phyloP scores from a whole-genome alignment of 2,888 invertebrate species.

The Axea sp. region DNA sequence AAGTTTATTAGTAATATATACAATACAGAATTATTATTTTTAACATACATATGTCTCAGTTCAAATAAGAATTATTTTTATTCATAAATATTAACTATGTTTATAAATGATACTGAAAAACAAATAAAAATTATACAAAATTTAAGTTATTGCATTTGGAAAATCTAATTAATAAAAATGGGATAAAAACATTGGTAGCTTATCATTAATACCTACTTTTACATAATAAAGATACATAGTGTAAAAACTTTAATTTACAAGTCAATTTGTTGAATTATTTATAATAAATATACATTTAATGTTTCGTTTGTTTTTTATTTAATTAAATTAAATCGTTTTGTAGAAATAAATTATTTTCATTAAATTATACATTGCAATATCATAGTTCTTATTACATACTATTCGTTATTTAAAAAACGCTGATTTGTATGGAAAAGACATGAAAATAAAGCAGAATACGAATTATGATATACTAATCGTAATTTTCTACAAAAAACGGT shows the following conservation, averaged over 20 bases:
- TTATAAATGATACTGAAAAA: no score
- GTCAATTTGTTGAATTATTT: conserved; percentile 22
- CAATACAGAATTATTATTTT: no score
- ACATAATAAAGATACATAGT: conserved; percentile 9
- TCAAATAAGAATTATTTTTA: no score
- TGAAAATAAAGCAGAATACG: conserved; percentile 14
- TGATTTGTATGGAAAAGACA: conserved; percentile 17
- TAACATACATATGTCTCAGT: no score
- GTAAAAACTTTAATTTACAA: conserved; percentile 35
- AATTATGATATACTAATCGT: conserved; percentile 15
- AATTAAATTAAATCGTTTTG: conserved; percentile 5
- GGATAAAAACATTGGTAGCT: no score
- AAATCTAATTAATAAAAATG: no score
- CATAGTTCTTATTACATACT: conserved; percentile 8
- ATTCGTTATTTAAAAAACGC: not conserved
- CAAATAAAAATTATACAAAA: no score
- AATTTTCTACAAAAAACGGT: conserved; percentile 35
- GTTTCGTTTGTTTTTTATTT: conserved; percentile 5
- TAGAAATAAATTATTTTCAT: conserved; percentile 5
- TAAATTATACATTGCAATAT: conserved; percentile 6
- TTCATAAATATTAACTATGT: no score
- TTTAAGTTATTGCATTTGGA: no score
- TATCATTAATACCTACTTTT: not conserved
- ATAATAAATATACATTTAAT: conserved; percentile 37
- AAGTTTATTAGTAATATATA: no score